Base-by-base conservation (phyloP, 1,140 invertebrate species). In the Monomorium pharaonis region DNA sequence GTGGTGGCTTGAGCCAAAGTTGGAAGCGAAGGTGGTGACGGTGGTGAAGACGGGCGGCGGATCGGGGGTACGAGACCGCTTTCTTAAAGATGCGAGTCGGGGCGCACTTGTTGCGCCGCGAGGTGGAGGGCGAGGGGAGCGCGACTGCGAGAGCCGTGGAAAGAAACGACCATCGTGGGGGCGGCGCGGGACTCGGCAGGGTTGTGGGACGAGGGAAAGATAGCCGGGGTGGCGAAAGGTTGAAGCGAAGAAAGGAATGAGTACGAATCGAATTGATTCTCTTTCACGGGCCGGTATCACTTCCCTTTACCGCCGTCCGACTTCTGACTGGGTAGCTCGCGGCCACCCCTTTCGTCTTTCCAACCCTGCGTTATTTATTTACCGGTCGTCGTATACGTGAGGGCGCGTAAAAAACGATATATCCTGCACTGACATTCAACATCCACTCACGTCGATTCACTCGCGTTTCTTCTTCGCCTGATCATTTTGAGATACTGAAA, bases 181-280 rank as follows among this genome's bases (percentile, higher is more conserved):
- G 83, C 58, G 62, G 80, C 58, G 27, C 60, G 30, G 47, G 14
- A 67, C 47, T 88, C 12, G 33, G n/a, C 49, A 56, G 12, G 33
- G n/a, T 37, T 37, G 69, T 86, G 83, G 70, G 70, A 88, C 65
- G 90, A 86, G 81, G 89, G 89, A 92, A 93, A 87, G 91, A 92
- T 92, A 49, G 90, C 89, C 90, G 70, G 76, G 42, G n/a, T 58
- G 62, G 78, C 18, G 24, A 72, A 37, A 47, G 24, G 16, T 42
- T 14, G 65, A 42, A 44, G 10, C 49, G 44, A 88, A 84, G 90
- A 86, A 83, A 74, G 80, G 76, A 83, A 92, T 88, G 87, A 90
- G 88, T 75, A 90, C 89, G 89, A 94, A 94, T 94, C 92, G 93
- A 95, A 95, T 95, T 95, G 94, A 95, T 95, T 95, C 92, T 92